Percentiles rank a stretch among this genome's conserved stretches.
These are phyloP conservation scores for Carcharodon carcharias DNA, from an alignment of 2,797 vertebrate genomes.

Conservation along the genomic window DNA sequence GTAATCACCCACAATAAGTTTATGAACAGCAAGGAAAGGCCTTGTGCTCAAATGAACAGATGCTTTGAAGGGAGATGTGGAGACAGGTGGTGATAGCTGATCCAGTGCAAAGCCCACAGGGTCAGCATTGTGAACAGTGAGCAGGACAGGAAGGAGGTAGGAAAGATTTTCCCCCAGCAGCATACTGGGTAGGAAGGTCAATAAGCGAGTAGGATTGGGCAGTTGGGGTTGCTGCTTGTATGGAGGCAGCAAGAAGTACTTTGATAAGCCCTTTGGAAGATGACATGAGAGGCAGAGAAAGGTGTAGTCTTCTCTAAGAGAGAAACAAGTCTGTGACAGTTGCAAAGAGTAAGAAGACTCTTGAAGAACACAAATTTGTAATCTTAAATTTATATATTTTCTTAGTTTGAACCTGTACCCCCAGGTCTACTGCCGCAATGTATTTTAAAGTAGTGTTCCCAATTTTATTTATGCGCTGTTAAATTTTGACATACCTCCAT, in stretches of 20 bases:
- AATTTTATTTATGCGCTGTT: neutral
- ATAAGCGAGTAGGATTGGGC: neutral
- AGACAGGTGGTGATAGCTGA: neutral
- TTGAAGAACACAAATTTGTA: neutral
- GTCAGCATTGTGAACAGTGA: neutral
- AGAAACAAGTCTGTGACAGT: neutral
- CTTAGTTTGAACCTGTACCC: neutral
- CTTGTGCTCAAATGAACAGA: neutral
- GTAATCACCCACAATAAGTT: neutral
- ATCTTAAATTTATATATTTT: neutral
- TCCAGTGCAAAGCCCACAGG: neutral
- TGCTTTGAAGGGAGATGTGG: neutral
- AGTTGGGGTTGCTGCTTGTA: neutral
- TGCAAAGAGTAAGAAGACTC: neutral
- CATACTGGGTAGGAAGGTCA: neutral
- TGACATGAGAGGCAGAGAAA: neutral
- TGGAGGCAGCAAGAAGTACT: neutral
- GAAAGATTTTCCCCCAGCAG: no score
- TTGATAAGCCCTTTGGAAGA: neutral
- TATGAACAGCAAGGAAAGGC: neutral
- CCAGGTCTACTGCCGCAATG: neutral
- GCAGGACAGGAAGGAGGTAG: neutral
- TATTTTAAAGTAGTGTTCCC: neutral
- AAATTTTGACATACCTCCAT: neutral
- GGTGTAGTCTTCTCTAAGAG: neutral